A percentile compares a stretch with the other conserved stretches of the same genome.
Evolutionary conservation across 1,140 invertebrate genomes (phyloP).

Genomic region (Hesperophylax magnus): DNA sequence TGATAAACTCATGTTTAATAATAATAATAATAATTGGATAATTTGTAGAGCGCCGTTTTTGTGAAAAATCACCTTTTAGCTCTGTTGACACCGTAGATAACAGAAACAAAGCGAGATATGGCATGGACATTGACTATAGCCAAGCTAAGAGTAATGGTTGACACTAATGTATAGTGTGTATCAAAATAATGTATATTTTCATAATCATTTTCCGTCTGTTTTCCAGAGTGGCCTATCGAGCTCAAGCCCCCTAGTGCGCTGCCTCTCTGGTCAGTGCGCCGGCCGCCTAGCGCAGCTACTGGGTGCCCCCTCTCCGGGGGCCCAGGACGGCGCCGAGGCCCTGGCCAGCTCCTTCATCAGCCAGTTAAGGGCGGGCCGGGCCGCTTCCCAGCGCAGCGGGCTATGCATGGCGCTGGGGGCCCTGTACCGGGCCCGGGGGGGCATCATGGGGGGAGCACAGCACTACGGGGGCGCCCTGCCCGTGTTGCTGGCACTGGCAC

Average conservation of each 20-base stretch:
- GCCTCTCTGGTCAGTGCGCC: constrained; percentile 90
- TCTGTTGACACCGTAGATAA: no score
- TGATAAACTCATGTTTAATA: no score
- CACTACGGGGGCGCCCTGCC: constrained; percentile 74
- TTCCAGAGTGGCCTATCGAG: constrained; percentile 83
- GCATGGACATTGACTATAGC: no score
- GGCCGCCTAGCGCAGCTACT: constrained; percentile 63
- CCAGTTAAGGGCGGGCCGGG: constrained; percentile 49
- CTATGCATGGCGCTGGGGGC: constrained; percentile 88
- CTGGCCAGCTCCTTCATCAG: constrained; percentile 51
- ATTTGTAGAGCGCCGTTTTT: no score
- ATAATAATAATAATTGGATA: no score
- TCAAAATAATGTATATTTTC: no score
- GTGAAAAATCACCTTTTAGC: no score
- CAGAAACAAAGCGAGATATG: no score
- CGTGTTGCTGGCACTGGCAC: constrained; percentile 93
- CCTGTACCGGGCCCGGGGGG: constrained; percentile 64
- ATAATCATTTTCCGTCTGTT: no score
- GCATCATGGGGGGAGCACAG: constrained; percentile 58
- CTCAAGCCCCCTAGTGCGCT: constrained; percentile 87
- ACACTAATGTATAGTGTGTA: no score
- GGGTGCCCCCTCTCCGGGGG: constrained; percentile 57
- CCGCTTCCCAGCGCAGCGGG: constrained; percentile 74
- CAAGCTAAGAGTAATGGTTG: no score
- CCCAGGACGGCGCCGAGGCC: constrained; percentile 60